Conservation (phyloP, 2,888 invertebrate genomes). For the Toxonevra muliebris region DNA sequence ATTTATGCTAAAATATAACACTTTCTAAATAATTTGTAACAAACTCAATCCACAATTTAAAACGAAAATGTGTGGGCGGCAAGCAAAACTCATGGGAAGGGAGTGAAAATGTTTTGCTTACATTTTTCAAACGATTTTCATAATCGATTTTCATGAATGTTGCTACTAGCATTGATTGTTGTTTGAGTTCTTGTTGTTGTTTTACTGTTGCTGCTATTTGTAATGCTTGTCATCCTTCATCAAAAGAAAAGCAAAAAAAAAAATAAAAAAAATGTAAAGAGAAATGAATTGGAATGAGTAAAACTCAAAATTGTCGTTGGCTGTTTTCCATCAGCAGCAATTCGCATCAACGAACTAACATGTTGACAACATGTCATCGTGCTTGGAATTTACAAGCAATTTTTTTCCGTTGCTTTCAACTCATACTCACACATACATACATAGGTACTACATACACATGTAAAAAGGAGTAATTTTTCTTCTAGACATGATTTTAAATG, state of each 20-base stretch:
- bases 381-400: conserved; percentile 16
- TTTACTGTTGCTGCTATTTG: not conserved
- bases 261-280: not conserved
- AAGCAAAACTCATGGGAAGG: no score
- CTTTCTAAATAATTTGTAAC: no score
- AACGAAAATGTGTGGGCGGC: no score
- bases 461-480: no score
- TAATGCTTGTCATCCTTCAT: conserved; percentile 22
- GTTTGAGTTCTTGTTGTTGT: not conserved
- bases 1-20: no score
- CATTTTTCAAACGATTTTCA: conserved; percentile 35
- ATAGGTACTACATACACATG: no score
- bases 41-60: no score
- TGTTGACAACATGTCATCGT: conserved; percentile 23
- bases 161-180: not conserved
- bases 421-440: no score
- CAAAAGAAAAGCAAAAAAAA: not conserved
- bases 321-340: no score
- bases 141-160: conserved; percentile 37
- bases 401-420: no score
- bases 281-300: not conserved
- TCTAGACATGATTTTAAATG: no score
- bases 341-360: conserved; percentile 1
- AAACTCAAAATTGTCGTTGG: not conserved
- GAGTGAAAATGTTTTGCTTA: not conserved